Evolutionary conservation across 2,113 vertebrate species (phyloP), one percentile per base, ranked within the genome.

Genomic region (Girardinichthys multiradiatus): DNA sequence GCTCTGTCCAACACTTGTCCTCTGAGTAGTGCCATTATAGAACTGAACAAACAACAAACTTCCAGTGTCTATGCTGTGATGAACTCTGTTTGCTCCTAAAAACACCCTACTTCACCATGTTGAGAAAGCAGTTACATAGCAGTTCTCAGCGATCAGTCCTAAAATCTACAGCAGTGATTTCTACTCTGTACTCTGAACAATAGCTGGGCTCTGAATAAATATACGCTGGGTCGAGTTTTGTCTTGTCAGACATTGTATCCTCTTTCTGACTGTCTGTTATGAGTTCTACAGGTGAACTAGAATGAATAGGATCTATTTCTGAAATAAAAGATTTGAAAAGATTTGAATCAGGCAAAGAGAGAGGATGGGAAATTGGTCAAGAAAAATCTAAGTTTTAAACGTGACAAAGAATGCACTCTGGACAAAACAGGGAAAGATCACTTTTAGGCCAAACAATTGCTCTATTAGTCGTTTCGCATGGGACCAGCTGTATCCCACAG

Each of bases 221-320:
- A 66, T 39, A 74, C 69, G 39, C 66, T 80, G 74, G 86, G 81
- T 91, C 93, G 89, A 89, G 92, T 87, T 87, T 66, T 78, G 89
- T 90, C 92, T 91, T 93, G 92, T 93, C 86, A 87, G 84, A 81
- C 84, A 31, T 68, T 81, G 81, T 82, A 90, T 94, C 89, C 69
- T 82, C 81, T 93, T 93, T 88, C 90, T 80, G 72, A 57, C 69
- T 78, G 80, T 82, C 42, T 66, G 70, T 77, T 77, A 51, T 21
- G 68, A 68, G 79, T 65, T 86, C 80, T 54, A 76, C 30, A 71
- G 84, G 87, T 39, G 37, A 51, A 51, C 48, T 10, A 54, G 48
- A 54, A n/a, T 54, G 9, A 10, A 51, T n/a, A 54, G 48, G 8
- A 54, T 10, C 48, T 54, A 24, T 51, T 24, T 77, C 83, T 87